Conservation (phyloP, 2,113 vertebrate species). For the Eleginops maclovinus region DNA sequence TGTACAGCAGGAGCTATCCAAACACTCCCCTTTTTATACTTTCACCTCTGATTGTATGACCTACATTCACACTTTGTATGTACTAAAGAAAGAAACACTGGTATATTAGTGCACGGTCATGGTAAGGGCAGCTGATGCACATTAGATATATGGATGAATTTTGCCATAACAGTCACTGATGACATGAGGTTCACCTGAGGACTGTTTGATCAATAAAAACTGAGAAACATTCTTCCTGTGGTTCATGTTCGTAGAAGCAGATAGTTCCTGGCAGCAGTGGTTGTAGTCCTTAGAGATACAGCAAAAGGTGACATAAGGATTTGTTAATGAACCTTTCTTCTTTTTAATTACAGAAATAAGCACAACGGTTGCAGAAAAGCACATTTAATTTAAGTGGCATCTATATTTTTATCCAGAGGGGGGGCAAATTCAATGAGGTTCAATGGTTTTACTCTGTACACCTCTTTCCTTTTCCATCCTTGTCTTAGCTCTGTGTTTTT, state of each 20-base stretch:
- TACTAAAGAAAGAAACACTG: neutral
- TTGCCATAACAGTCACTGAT: slow-evolving; percentile 1
- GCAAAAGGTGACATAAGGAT: neutral
- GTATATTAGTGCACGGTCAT: neutral
- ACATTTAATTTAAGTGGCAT: neutral
- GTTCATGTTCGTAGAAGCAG: neutral
- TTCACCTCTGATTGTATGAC: neutral
- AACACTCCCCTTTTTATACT: too few relatives aligned
- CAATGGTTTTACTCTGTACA: slow-evolving; percentile 28
- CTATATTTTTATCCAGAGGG: slow-evolving; percentile 52
- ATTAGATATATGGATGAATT: slow-evolving; percentile 7
- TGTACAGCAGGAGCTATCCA: too few relatives aligned
- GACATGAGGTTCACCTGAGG: neutral
- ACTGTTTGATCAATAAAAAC: neutral
- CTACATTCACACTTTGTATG: neutral
- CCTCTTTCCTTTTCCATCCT: neutral
- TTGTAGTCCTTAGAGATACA: neutral
- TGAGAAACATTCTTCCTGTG: neutral
- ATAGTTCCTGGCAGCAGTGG: neutral
- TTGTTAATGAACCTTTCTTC: neutral
- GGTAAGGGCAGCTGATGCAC: neutral
- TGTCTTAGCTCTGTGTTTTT: neutral
- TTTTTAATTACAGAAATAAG: neutral
- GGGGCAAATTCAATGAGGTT: slow-evolving; percentile 41
- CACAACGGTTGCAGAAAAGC: neutral